Percentiles rank a stretch among this genome's conserved stretches.
Conservation (phyloP, 53 echinoderm and acorn worm genomes). For the Temnopleurus reevesii region DNA sequence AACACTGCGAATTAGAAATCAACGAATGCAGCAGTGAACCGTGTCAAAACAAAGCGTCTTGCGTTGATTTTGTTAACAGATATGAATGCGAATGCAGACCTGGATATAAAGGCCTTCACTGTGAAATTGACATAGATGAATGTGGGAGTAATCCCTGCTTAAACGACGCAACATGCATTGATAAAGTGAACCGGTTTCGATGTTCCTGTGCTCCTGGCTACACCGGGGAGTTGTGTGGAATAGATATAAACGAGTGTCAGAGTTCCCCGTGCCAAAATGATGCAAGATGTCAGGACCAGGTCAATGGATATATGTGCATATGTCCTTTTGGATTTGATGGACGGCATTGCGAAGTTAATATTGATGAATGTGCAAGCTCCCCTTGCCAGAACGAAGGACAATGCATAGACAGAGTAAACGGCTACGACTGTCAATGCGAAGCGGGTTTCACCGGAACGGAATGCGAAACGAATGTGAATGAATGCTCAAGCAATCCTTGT, state of each 20-base stretch:
- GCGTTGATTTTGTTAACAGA: constrained; percentile 61
- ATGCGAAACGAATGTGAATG: constrained; percentile 71
- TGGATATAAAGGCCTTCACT: constrained; percentile 71
- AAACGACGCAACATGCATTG: constrained; percentile 60
- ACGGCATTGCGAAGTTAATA: constrained; percentile 35
- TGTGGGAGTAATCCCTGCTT: constrained; percentile 66
- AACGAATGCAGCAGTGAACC: constrained; percentile 78
- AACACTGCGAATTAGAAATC: constrained; percentile 72
- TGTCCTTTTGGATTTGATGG: constrained; percentile 71
- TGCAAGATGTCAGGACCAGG: constrained; percentile 61
- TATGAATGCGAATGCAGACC: constrained; percentile 64
- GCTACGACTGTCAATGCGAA: not conserved
- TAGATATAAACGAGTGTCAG: constrained; percentile 60
- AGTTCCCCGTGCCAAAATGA: constrained; percentile 57
- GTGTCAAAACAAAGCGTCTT: constrained; percentile 68
- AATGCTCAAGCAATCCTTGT: constrained; percentile 76
- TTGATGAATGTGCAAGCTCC: constrained; percentile 42
- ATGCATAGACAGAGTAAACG: constrained; percentile 9
- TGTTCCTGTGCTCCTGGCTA: constrained; percentile 33
- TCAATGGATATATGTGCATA: constrained; percentile 64
- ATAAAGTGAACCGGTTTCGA: constrained; percentile 22
- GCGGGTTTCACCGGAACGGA: constrained; percentile 40
- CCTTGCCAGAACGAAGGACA: constrained; percentile 42
- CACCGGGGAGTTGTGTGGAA: constrained; percentile 12
- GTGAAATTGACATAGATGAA: constrained; percentile 73